Conservation (phyloP, 2,797 vertebrate genomes). For the Sandelia bainsii region DNA sequence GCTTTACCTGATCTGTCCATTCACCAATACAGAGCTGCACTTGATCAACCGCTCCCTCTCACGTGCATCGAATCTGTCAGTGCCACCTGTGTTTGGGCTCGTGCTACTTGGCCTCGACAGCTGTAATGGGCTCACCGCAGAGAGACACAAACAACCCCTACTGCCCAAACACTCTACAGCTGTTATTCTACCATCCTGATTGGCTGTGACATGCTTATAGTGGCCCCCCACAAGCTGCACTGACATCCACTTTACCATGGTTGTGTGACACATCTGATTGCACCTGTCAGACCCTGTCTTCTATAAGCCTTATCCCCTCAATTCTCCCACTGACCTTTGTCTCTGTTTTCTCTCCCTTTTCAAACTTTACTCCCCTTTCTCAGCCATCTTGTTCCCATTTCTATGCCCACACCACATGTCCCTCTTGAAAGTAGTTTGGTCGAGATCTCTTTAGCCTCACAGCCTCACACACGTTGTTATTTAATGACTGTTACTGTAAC, state of each 20-base stretch:
- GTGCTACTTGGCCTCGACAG: conserved; percentile 32
- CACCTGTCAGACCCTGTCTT: conserved; percentile 73
- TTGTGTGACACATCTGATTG: conserved; percentile 73
- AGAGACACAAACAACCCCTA: conserved; percentile 58
- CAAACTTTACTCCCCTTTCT: conserved; percentile 19
- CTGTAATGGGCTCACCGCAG: conserved; percentile 55
- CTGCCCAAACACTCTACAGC: conserved; percentile 55
- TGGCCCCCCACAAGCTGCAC: conserved; percentile 68
- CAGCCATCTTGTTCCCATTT: conserved; percentile 18
- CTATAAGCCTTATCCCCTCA: conserved; percentile 57
- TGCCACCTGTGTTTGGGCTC: conserved; percentile 44
- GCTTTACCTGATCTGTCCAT: conserved; percentile 4
- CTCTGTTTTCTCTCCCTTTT: conserved; percentile 46
- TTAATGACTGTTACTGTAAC: not conserved
- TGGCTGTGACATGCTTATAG: conserved; percentile 73
- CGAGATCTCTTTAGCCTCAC: not conserved
- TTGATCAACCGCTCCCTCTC: conserved; percentile 11
- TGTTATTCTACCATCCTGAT: conserved; percentile 60
- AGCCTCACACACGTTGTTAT: not conserved
- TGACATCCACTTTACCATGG: conserved; percentile 67
- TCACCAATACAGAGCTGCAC: conserved; percentile 3
- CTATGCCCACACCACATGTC: not conserved
- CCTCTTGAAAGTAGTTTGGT: not conserved
- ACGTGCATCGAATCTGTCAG: conserved; percentile 15
- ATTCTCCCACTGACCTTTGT: conserved; percentile 63